Evolutionary conservation across 2,797 vertebrate species (phyloP), one percentile per base, ranked within the genome.

Genomic region (Chrysolophus pictus): DNA sequence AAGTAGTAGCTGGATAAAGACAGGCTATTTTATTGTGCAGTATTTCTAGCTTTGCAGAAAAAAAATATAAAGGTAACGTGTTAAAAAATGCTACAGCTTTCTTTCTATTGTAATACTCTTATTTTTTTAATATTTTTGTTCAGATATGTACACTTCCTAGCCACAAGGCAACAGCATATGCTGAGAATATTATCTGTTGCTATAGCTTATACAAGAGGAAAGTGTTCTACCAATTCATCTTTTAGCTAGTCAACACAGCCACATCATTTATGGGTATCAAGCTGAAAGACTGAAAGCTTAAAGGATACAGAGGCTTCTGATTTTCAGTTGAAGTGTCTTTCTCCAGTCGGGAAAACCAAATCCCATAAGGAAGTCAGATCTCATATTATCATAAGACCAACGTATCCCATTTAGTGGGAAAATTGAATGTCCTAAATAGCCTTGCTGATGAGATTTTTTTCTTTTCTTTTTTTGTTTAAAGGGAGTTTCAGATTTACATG

Each of bases 401-500:
- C 37, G 60, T 11, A 26, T 60, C 90, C 15, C 31, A 49, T 92
- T 93, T 69, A 87, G 74, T 28, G 37, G 85, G 69, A 96, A 95
- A 94, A 75, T 33, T 2, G 51, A 95, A 76, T 91, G 17, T 89
- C 75, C 80, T 60, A 87, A 91, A 90, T 75, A 95, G 63, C 33
- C 63, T 41, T 58, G 55, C 53, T 69, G 63, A 41, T 33, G 26
- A 70, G 69, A 39, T 74, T 85, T 90, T 86, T 77, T 62, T 31
- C 58, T 71, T 65, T 65, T 10, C 74, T 33, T 63, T 88, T 93
- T 93, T 81, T 84, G 28, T 82, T 82, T 29, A 77, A 64, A 53
- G 22, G 35, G 37, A 69, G 84, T 92, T 89, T 94, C 33, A 89
- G n/a, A 83, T 84, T 21, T 58, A 59, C 5, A 18, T 79, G 62